A percentile compares a stretch with the other conserved stretches of the same genome.
phyloP scores from a whole-genome alignment of 2,113 vertebrate genomes.

The Sminthopsis crassicaudata region DNA sequence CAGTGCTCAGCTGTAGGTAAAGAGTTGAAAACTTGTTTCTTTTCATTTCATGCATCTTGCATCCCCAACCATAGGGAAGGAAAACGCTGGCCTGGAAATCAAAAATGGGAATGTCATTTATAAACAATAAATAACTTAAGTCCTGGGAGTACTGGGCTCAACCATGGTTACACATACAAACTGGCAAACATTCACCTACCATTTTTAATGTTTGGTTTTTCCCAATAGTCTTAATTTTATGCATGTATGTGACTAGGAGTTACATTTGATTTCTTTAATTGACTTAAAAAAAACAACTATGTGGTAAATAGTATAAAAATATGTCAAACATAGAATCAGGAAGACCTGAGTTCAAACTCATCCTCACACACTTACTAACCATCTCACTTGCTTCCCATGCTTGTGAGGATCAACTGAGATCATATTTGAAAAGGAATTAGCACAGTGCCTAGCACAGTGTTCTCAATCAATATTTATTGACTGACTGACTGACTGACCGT shows the following conservation, averaged over 20 bases:
- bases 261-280: background rate
- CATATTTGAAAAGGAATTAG: too few relatives aligned
- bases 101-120: background rate
- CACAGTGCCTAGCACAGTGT: background rate
- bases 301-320: rapidly evolving
- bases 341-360: background rate
- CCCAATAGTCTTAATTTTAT: background rate
- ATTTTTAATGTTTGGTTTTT: background rate
- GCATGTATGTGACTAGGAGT: background rate
- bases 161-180: background rate
- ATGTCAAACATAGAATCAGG: background rate
- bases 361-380: background rate
- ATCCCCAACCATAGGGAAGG: background rate
- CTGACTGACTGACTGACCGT: background rate
- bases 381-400: background rate
- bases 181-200: background rate
- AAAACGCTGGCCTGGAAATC: background rate
- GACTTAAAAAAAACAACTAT: background rate
- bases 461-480: background rate
- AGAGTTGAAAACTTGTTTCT: background rate
- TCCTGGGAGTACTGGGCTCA: background rate
- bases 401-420: too few relatives aligned
- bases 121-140: background rate
- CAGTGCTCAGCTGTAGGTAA: background rate
- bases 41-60: background rate